These are phyloP conservation scores for Cairina moschata DNA, from an alignment of 2,113 vertebrate species.

Conservation along the genomic window DNA sequence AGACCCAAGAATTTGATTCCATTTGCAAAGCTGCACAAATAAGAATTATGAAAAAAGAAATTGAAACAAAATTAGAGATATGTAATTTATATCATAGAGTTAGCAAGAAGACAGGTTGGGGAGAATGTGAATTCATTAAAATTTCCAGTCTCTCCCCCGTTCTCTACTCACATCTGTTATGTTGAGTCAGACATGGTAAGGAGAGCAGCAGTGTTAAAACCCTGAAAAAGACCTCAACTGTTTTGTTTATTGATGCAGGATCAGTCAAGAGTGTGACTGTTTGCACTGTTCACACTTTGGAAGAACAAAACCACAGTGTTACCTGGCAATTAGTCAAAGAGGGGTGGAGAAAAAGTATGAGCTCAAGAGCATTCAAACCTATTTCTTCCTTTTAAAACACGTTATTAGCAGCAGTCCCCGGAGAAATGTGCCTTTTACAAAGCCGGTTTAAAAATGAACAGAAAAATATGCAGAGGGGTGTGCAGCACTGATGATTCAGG, in stretches of 20 bases:
- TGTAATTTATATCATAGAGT: neutral
- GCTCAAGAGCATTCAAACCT: neutral
- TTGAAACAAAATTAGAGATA: neutral
- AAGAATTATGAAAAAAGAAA: conserved; percentile 10
- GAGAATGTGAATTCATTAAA: neutral
- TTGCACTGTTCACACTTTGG: neutral
- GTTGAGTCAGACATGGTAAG: conserved; percentile 12
- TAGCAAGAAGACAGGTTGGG: neutral
- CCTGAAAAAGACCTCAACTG: neutral
- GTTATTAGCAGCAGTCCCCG: neutral
- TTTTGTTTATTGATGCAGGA: neutral
- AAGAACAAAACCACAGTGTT: neutral
- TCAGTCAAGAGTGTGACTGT: neutral
- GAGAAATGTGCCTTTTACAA: neutral
- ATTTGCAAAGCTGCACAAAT: neutral
- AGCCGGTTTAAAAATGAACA: conserved; percentile 3
- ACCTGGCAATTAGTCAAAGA: neutral
- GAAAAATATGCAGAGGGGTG: neutral
- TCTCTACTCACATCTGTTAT: conserved; percentile 17
- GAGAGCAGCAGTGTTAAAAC: conserved; percentile 16
- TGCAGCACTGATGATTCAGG: neutral
- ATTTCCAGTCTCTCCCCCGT: conserved; percentile 28
- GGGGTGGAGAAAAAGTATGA: neutral
- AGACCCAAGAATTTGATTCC: conserved; percentile 9
- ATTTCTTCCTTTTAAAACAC: neutral